A percentile compares a stretch with the other conserved stretches of the same genome.
These are phyloP conservation scores for Podiceps cristatus DNA, from an alignment of 2,113 vertebrate species.

Conservation along the genomic window DNA sequence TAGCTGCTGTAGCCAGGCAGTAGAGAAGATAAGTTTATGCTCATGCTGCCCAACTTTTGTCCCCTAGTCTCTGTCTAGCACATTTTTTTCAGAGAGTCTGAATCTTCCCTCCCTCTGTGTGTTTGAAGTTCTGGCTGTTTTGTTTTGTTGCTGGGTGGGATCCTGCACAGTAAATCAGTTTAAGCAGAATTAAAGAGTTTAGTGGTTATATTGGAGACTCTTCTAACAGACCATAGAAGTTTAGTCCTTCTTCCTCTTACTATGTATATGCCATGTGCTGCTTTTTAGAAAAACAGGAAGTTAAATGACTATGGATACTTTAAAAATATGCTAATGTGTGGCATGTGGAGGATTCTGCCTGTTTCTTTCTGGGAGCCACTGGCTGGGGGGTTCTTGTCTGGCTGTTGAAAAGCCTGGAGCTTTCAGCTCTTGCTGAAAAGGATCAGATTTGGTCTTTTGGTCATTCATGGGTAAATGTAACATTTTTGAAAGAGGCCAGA, in stretches of 20 bases:
- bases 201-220: conserved; percentile 47
- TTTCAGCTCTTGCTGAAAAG: neutral
- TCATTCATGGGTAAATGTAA: neutral
- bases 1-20: neutral
- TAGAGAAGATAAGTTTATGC: neutral
- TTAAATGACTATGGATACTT: neutral
- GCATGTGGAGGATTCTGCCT: neutral
- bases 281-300: neutral
- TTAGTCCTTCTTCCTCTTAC: neutral
- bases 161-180: conserved; percentile 17
- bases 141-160: conserved; percentile 77
- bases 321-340: conserved; percentile 13
- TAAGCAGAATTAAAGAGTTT: neutral
- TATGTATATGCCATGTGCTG: neutral
- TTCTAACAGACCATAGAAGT: conserved; percentile 15
- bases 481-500: neutral
- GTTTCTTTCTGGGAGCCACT: neutral
- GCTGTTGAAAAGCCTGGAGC: neutral
- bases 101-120: neutral
- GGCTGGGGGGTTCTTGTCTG: neutral
- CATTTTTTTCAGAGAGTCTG: neutral
- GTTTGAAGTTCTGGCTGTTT: conserved; percentile 60
- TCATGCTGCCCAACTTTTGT: neutral
- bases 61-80: neutral
- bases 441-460: neutral